Conservation (phyloP, 1,140 invertebrate species). For the Cotesia vestalis region DNA sequence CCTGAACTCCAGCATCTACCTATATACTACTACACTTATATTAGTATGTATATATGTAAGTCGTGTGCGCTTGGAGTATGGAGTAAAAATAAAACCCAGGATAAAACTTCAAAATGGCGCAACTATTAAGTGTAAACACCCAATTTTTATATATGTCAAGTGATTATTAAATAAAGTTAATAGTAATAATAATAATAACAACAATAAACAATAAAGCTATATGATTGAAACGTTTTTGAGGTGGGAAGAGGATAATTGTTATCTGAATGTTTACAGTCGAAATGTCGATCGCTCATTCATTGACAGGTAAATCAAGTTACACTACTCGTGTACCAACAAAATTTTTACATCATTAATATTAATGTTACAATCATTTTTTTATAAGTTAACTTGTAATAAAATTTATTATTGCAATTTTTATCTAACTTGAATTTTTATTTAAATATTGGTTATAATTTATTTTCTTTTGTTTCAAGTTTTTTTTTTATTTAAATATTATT, state of each 20-base stretch:
- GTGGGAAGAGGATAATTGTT: constrained; percentile 46
- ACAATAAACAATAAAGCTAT: not conserved
- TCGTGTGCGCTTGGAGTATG: not conserved
- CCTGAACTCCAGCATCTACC: too few species aligned
- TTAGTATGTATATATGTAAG: not conserved
- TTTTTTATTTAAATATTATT: too few species aligned
- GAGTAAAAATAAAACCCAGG: constrained; percentile 33
- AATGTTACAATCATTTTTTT: constrained; percentile 21
- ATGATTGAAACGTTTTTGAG: constrained; percentile 2
- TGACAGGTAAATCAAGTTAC: constrained; percentile 66
- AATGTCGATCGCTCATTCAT: constrained; percentile 74
- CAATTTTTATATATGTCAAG: constrained; percentile 41
- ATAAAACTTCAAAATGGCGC: constrained; percentile 48
- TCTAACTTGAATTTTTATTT: too few species aligned
- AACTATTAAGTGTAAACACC: constrained; percentile 45
- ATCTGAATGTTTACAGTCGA: constrained; percentile 68
- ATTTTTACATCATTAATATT: constrained; percentile 46
- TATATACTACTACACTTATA: not conserved
- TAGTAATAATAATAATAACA: not conserved
- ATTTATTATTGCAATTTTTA: not conserved
- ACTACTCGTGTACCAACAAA: constrained; percentile 31
- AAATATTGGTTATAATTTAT: too few species aligned
- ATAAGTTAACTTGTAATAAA: not conserved
- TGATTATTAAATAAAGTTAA: constrained; percentile 22
- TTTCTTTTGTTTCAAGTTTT: too few species aligned